A percentile compares a stretch with the other conserved stretches of the same genome.
Evolutionary conservation across 2,113 vertebrate genomes (phyloP).

Genomic region (Pantherophis guttatus): DNA sequence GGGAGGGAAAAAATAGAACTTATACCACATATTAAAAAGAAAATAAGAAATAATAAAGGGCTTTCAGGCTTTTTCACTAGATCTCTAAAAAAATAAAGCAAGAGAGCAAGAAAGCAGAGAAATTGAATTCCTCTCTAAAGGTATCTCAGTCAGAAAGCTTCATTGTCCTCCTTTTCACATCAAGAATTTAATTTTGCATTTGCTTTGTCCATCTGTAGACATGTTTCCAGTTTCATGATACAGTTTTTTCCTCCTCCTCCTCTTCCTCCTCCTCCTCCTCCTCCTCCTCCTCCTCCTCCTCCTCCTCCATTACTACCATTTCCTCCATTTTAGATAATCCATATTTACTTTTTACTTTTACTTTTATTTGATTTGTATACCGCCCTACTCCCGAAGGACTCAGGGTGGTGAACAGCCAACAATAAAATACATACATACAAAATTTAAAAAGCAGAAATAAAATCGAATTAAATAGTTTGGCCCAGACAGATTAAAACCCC

Average conservation of each 20-base stretch:
- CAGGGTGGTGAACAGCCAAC: too few relatives aligned
- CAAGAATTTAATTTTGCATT: constrained; percentile 77
- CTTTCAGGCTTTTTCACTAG: constrained; percentile 67
- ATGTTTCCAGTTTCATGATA: constrained; percentile 54
- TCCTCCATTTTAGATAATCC: constrained; percentile 34
- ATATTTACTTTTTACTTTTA: not conserved
- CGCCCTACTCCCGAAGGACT: too few relatives aligned
- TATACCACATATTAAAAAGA: constrained; percentile 65
- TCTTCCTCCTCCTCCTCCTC: not conserved
- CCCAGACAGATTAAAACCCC: too few relatives aligned
- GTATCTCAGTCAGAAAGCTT: constrained; percentile 66
- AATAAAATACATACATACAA: too few relatives aligned
- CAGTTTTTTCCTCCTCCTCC: constrained; percentile 26
- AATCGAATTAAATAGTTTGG: too few relatives aligned
- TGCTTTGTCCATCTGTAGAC: constrained; percentile 67
- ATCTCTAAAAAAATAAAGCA: constrained; percentile 61
- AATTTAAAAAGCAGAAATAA: too few relatives aligned
- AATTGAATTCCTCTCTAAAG: constrained; percentile 74
- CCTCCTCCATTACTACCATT: not conserved
- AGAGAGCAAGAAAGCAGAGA: constrained; percentile 65
- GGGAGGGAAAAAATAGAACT: constrained; percentile 63
- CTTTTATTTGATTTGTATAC: too few relatives aligned
- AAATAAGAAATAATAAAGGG: constrained; percentile 73
- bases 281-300: not conserved
- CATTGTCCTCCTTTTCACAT: constrained; percentile 73